Evolutionary conservation across 2,797 vertebrate genomes (phyloP), one percentile per base, ranked within the genome.

Genomic region (Arrhamphus sclerolepis): DNA sequence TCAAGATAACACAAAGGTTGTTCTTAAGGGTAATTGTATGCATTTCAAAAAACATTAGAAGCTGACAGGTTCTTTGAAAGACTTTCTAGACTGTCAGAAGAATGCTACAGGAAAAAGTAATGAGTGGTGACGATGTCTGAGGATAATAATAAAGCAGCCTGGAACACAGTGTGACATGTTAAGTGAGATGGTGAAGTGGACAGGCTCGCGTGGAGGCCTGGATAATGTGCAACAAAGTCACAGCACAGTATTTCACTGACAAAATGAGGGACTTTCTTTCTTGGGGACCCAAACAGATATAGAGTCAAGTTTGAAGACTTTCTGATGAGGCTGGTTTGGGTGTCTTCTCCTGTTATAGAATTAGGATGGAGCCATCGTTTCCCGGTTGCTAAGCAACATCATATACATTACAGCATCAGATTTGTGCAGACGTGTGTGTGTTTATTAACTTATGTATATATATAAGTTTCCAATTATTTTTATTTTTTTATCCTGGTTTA

Each of bases 71-170:
- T 62, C 7, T 19, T 24, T n/a, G 34, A 46, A 46, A 62, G 60
- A 60, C 13, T 38, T 16, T 16, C 14, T 0, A 54, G n/a, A 40
- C 34, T 38, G 34, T 34, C 31, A 50, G 14, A 48, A 21, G 46
- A 46, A 44, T 62, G 48, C 40, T 20, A 19, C 5, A 53, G 24
- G 48, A 38, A 39, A 46, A 66, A 71, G 24, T 18, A 55, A 59
- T 14, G 14, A 17, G 44, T 44, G 21, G n/a, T 62, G 10, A 3
- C 42, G 19, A 56, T 58, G 50, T 9, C 31, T 54, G 19, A 64
- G 39, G 21, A 18, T 56, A 38, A 59, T 53, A 34, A 38, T 20
- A 8, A 11, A 52, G 43, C 29, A 29, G 55, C 56, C 58, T 60
- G 51, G 18, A 47, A 46, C 20, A 24, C 46, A 44, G 43, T 13